Percentiles rank a stretch among this genome's conserved stretches.
Conservation (phyloP, 2,797 vertebrate species). For the Lutra lutra region DNA sequence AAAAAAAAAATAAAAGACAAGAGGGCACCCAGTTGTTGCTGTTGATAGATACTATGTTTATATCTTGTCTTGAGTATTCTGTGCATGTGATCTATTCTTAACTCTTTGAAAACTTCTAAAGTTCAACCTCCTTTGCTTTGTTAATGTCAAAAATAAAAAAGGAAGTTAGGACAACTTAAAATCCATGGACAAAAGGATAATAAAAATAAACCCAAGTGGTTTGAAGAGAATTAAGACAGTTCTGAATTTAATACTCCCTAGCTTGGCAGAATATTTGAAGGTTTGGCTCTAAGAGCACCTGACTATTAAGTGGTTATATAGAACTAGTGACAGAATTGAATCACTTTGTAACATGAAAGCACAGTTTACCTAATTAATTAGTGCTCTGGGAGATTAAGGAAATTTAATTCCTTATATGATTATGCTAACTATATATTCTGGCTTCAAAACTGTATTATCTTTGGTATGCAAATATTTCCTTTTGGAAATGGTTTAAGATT, state of each 20-base stretch:
- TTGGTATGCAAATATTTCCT: slow-evolving; percentile 8
- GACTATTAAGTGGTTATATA: neutral
- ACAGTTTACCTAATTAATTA: slow-evolving; percentile 9
- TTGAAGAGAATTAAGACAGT: slow-evolving; percentile 57
- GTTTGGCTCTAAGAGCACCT: neutral
- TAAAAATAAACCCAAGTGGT: slow-evolving; percentile 42
- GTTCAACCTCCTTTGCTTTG: neutral
- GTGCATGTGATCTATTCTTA: slow-evolving; percentile 14
- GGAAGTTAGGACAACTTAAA: slow-evolving; percentile 51
- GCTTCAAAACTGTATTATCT: slow-evolving; percentile 26
- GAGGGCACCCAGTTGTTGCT: neutral
- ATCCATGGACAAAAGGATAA: slow-evolving; percentile 17
- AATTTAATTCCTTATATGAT: neutral
- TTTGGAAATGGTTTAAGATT: slow-evolving; percentile 41
- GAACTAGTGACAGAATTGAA: neutral
- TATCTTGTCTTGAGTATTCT: neutral
- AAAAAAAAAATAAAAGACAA: slow-evolving; percentile 54
- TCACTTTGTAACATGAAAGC: slow-evolving; percentile 33
- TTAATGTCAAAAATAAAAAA: slow-evolving; percentile 38
- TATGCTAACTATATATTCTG: slow-evolving; percentile 19
- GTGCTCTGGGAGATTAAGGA: slow-evolving; percentile 4
- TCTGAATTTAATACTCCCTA: slow-evolving; percentile 33
- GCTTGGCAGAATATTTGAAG: slow-evolving; percentile 13
- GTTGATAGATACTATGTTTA: neutral
- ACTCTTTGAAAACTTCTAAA: slow-evolving; percentile 10